These are phyloP conservation scores for Smittia sp. DNA, from an alignment of 2,888 invertebrate species.

Conservation along the genomic window DNA sequence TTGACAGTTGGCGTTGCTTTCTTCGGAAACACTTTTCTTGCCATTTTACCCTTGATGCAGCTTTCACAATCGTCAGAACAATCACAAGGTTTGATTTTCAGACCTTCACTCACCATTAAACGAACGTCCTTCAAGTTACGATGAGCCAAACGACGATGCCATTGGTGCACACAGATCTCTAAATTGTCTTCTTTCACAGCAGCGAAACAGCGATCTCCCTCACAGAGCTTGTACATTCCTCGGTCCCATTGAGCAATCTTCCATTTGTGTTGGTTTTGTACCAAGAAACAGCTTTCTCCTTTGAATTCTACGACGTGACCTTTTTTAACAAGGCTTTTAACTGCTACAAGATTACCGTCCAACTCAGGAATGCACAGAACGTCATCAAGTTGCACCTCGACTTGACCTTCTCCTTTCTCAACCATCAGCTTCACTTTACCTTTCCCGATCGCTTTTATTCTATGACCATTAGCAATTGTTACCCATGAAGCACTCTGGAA, in stretches of 20 bases:
- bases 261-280: background rate
- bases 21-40: constrained; percentile 43
- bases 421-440: background rate
- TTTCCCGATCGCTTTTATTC: background rate
- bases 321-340: background rate
- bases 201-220: background rate
- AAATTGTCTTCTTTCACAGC: background rate
- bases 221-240: background rate
- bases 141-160: background rate
- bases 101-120: background rate
- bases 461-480: background rate
- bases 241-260: background rate
- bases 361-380: background rate
- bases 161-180: constrained; percentile 42
- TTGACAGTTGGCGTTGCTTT: constrained; percentile 43
- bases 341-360: background rate
- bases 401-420: background rate
- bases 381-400: background rate
- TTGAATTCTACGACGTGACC: background rate
- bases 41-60: constrained; percentile 45
- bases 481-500: background rate
- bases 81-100: background rate
- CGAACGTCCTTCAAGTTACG: constrained; percentile 2
- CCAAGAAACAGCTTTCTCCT: background rate
- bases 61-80: constrained; percentile 42